A percentile compares a stretch with the other conserved stretches of the same genome.
Evolutionary conservation across 92 coral and sea anemone species (phyloP).

Genomic region (Nematostella vectensis): DNA sequence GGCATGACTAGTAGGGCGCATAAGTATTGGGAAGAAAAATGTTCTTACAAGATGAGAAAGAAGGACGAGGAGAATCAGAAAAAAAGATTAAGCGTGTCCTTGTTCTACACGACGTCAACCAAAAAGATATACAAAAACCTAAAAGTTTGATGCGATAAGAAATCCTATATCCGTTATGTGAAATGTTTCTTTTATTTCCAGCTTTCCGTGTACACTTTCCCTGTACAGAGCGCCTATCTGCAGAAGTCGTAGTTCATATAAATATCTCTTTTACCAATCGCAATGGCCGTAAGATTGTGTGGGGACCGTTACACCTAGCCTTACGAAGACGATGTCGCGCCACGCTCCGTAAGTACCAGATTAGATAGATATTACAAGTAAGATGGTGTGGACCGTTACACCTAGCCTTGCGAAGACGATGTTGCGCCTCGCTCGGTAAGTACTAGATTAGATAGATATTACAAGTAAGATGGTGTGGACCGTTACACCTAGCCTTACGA

Average conservation of each 20-base stretch:
- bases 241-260: slow-evolving; percentile 46
- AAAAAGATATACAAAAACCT: too few relatives aligned
- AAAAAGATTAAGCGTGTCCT: too few relatives aligned
- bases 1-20: too few relatives aligned
- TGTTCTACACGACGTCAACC: too few relatives aligned
- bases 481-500: slow-evolving; percentile 56
- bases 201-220: slow-evolving; percentile 83
- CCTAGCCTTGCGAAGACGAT: slow-evolving; percentile 61
- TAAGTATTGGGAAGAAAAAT: too few relatives aligned
- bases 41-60: too few relatives aligned
- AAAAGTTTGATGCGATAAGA: too few relatives aligned
- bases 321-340: slow-evolving; percentile 66
- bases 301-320: slow-evolving; percentile 68
- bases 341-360: slow-evolving; percentile 27
- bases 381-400: slow-evolving; percentile 59
- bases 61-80: too few relatives aligned
- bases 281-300: slow-evolving; percentile 39
- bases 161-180: too few relatives aligned
- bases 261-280: slow-evolving; percentile 71
- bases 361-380: too few relatives aligned
- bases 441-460: too few relatives aligned
- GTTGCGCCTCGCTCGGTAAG: slow-evolving; percentile 44
- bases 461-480: slow-evolving; percentile 54
- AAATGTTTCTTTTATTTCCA: slow-evolving; percentile 4
- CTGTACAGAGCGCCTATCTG: slow-evolving; percentile 63